Percentiles rank a stretch among this genome's conserved stretches.
Conservation (phyloP, 2,888 invertebrate genomes). For the Heliconius aoede region DNA sequence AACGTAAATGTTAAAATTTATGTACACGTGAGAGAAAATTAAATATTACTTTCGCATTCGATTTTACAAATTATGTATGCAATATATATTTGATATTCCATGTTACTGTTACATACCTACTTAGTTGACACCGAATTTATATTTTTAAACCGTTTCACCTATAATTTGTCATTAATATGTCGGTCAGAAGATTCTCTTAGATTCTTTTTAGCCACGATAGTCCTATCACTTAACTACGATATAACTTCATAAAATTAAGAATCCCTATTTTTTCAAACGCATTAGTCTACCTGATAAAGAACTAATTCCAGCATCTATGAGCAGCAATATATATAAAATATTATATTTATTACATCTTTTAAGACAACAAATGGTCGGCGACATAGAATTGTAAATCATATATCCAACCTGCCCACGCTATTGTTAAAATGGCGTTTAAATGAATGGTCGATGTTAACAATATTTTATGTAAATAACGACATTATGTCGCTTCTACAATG, state of each 20-base stretch:
- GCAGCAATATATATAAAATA: too few species aligned
- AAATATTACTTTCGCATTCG: slow-evolving; percentile 34
- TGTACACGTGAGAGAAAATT: slow-evolving; percentile 32
- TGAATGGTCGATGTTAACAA: slow-evolving; percentile 17
- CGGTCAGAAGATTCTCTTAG: background rate
- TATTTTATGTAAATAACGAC: slow-evolving; percentile 32
- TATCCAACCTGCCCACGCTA: slow-evolving; percentile 19
- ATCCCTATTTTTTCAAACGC: too few species aligned
- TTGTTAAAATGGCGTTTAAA: slow-evolving; percentile 14
- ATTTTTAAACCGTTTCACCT: slow-evolving; percentile 4
- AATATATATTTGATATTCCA: background rate
- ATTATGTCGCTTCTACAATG: slow-evolving; percentile 32
- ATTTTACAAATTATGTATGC: slow-evolving; percentile 34
- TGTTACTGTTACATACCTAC: slow-evolving; percentile 12
- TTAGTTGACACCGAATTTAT: slow-evolving; percentile 17
- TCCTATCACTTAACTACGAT: background rate
- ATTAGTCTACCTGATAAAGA: background rate
- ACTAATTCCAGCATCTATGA: background rate
- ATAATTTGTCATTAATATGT: background rate
- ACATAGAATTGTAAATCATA: slow-evolving; percentile 26
- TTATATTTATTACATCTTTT: background rate
- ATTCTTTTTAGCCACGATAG: background rate
- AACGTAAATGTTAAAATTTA: background rate
- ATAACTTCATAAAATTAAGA: background rate
- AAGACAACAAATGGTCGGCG: background rate